Evolutionary conservation across 1,140 invertebrate genomes (phyloP), one percentile per base, ranked within the genome.

Genomic region (Heliconius nattereri): DNA sequence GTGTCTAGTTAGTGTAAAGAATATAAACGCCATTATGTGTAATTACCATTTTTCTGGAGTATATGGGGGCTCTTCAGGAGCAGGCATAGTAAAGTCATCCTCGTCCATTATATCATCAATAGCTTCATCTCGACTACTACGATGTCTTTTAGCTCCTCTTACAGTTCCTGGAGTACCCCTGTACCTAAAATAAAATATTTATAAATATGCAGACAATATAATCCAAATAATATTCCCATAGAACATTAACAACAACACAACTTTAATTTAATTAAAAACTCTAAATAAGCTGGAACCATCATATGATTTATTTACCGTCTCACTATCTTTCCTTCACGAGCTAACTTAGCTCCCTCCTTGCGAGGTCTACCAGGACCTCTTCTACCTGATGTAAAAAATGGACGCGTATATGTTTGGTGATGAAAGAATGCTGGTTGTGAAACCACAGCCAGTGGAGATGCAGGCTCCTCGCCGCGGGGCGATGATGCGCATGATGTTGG

Each of bases 31-130:
- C 16, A 45, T 45, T 16, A 16, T 45, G 11, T 45, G 40, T 45
- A 45, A 45, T 83, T 95, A 96, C 96, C 96, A 97, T 92, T 96
- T 96, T 92, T 98, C 97, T 72, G 96, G 96, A 91, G 96, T 97
- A 87, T 97, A 97, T 77, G 97, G 97, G 52, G 96, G 95, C 91
- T 97, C 96, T 88, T 97, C 96, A 20, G 96, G 94, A 26, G 92
- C 91, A 73, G 92, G 90, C 85, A 94, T 94, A n/a, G 93, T 87
- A 54, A 95, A 91, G 82, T 95, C 93, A 79, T 91, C 95, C 82
- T 95, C 95, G 83, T 96, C 95, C 80, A 94, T 89, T 78, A 95
- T 90, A 70, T 95, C 94, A 84, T 96, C 95, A 26, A 95, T 89
- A 71, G 93, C 93, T 85, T 95, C 95, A 75, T 95, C 95, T 37